Conservation (phyloP, 2,888 invertebrate species). For the Eupeodes latifasciatus region DNA sequence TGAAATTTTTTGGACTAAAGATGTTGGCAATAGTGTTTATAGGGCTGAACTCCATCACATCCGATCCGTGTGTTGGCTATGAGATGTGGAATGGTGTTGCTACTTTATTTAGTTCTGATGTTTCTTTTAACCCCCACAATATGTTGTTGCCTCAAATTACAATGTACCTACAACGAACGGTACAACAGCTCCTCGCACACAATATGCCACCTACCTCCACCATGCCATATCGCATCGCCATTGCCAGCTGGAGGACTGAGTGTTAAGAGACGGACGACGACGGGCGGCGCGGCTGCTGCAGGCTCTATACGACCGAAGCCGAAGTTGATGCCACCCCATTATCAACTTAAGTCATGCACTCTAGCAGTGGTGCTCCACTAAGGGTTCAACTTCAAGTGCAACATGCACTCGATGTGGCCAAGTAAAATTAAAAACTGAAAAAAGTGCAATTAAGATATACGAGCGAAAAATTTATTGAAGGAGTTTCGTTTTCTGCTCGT, state of each 20-base stretch:
- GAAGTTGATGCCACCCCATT: conserved; percentile 49
- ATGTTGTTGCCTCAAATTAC: conserved; percentile 74
- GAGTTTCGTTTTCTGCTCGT: conserved; percentile 71
- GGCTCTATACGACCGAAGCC: background rate
- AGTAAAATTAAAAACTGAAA: conserved; percentile 77
- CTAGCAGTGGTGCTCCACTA: conserved; percentile 68
- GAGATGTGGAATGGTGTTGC: conserved; percentile 53
- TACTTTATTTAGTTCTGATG: conserved; percentile 70
- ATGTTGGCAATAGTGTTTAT: conserved; percentile 8
- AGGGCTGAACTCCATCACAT: conserved; percentile 61
- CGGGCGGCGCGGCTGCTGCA: background rate
- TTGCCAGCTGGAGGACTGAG: too few species aligned
- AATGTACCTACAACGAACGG: conserved; percentile 71
- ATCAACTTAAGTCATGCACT: conserved; percentile 64
- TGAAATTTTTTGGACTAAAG: too few species aligned
- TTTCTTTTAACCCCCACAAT: conserved; percentile 63
- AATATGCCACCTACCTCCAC: conserved; percentile 56
- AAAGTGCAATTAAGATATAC: conserved; percentile 78
- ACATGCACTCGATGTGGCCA: conserved; percentile 77
- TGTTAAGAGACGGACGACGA: background rate
- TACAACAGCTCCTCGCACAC: conserved; percentile 70
- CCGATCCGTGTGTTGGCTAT: conserved; percentile 11
- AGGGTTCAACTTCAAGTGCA: conserved; percentile 75
- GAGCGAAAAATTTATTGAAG: conserved; percentile 77
- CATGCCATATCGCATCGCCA: background rate